These are phyloP conservation scores for Brachionus sp. DNA, from an alignment of 1,140 invertebrate genomes.

Conservation along the genomic window DNA sequence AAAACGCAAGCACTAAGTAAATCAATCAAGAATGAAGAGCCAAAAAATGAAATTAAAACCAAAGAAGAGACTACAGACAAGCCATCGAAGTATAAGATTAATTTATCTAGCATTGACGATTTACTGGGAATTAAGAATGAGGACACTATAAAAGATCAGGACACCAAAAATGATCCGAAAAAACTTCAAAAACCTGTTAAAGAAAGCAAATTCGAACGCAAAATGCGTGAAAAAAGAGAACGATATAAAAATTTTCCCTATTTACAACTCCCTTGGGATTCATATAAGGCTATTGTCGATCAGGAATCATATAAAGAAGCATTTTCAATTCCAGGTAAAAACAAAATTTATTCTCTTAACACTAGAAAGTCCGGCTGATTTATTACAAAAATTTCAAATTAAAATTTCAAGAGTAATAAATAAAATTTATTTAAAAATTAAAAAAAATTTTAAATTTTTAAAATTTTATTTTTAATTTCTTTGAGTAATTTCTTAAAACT, in stretches of 20 bases:
- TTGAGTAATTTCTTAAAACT: too few relatives aligned
- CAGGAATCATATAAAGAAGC: background rate
- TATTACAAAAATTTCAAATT: too few relatives aligned
- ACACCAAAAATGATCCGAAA: background rate
- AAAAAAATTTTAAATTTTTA: too few relatives aligned
- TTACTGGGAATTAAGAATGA: constrained; percentile 13
- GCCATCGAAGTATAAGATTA: background rate
- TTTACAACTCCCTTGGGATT: constrained; percentile 26
- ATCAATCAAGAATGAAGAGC: background rate
- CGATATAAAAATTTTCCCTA: constrained; percentile 16
- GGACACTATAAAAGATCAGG: background rate
- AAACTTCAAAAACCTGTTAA: background rate
- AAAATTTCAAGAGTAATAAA: too few relatives aligned
- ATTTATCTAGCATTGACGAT: constrained; percentile 6
- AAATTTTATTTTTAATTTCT: too few relatives aligned
- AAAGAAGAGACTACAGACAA: background rate
- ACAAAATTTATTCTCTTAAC: too few relatives aligned
- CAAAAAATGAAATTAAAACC: background rate
- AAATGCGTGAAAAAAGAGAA: constrained; percentile 32
- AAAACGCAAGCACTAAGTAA: background rate
- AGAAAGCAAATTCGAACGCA: constrained; percentile 14
- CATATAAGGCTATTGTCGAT: background rate
- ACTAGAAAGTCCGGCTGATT: too few relatives aligned
- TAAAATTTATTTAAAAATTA: too few relatives aligned
- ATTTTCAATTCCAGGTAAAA: constrained; percentile 9